Percentiles rank a stretch among this genome's conserved stretches.
Evolutionary conservation across 2,797 vertebrate genomes (phyloP).

Genomic region (Hemibagrus guttatus): DNA sequence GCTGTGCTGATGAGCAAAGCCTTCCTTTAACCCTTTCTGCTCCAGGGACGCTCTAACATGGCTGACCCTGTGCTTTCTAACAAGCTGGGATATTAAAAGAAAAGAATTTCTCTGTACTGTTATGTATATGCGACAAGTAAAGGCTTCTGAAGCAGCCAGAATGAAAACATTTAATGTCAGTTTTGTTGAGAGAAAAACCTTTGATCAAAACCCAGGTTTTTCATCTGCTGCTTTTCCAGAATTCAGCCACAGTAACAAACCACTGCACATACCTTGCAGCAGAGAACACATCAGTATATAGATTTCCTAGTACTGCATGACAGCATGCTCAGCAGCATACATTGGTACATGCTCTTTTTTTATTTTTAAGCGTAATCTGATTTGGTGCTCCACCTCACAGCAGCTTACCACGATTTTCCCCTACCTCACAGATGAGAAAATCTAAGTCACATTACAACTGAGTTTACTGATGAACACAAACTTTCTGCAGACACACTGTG

Average conservation of each 20-base stretch:
- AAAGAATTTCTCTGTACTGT: too few species aligned
- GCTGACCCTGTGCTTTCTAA: too few species aligned
- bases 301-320: background rate
- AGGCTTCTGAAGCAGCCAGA: background rate
- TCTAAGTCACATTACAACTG: background rate
- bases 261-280: slow-evolving; percentile 9
- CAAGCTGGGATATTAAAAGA: too few species aligned
- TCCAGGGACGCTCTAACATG: too few species aligned
- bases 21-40: too few species aligned
- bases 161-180: background rate
- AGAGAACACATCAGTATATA: slow-evolving; percentile 29
- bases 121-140: too few species aligned
- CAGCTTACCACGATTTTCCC: background rate
- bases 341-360: background rate
- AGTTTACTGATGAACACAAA: slow-evolving; percentile 18
- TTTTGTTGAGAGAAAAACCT: background rate
- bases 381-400: slow-evolving; percentile 13
- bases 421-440: slow-evolving; percentile 11
- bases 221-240: background rate
- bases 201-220: background rate
- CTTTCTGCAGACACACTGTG: slow-evolving; percentile 9
- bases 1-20: too few species aligned
- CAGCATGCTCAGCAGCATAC: background rate
- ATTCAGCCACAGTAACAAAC: background rate
- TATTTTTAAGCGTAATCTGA: background rate